Base-by-base conservation (phyloP, 2,888 invertebrate genomes). In the Melangyna quadrimaculata region DNA sequence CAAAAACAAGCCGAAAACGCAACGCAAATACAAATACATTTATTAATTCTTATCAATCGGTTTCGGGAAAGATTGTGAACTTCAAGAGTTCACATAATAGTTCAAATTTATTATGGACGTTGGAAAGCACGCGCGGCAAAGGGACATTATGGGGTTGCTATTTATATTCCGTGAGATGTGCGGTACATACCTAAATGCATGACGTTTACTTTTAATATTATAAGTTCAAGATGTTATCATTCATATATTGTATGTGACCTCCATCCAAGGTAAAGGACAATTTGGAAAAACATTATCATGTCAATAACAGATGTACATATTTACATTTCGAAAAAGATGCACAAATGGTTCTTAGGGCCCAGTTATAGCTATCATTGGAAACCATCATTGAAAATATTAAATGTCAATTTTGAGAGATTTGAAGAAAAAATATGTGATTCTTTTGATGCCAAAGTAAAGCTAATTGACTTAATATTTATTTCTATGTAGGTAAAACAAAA, bases 1-100 rank as follows among this genome's bases (percentile, higher is more conserved):
- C 24, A 29, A 45, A 75, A 32, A 19, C n/a, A 61, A 29, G n/a
- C 24, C 53, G 19, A 73, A 48, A 51, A 27, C n/a, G 51, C 14
- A 51, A 14, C 40, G 51, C 61, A 51, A 37, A 61, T 57, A 53
- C 53, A 17, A 22, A 37, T 12, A n/a, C n/a, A 35, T 43, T 7
- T 24, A 61, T n/a, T 61, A n/a, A 14, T 61, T 69, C 37, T 78
- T 83, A 83, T 78, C 82, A 78, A 55, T 14, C 10, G n/a, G n/a
- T n/a, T n/a, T n/a, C n/a, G 45, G 5, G 2, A 29, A 29, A 32
- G 53, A 55, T 51, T 48, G 22, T 17, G 29, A 55, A 17, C 19
- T 61, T 29, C 8, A 10, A 32, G 8, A 22, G 45, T 61, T 63
- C 55, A 57, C 12, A 12, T 3, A 48, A 48, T 10, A 48, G 65